A percentile compares a stretch with the other conserved stretches of the same genome.
Evolutionary conservation across 2,888 invertebrate genomes (phyloP).

Genomic region (Poecilobothrus nobilitatus): DNA sequence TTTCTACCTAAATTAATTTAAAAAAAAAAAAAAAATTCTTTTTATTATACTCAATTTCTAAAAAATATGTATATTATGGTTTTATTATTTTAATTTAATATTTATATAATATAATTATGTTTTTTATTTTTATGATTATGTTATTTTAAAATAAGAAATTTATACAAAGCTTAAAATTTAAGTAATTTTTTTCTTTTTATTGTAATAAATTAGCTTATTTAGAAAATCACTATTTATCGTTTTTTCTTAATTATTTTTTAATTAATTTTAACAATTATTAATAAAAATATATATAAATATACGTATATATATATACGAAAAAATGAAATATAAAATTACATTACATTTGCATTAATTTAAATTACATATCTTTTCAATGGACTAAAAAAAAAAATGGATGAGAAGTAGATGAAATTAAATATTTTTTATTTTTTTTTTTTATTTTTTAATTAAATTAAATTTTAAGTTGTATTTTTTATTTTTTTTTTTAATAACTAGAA

Average conservation of each 20-base stretch:
- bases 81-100: too few species aligned
- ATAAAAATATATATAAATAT: neutral
- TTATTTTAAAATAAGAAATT: too few species aligned
- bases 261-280: too few species aligned
- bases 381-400: neutral
- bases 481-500: too few species aligned
- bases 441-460: neutral
- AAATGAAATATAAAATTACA: neutral
- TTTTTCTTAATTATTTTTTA: neutral
- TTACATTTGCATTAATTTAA: neutral
- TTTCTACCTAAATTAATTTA: too few species aligned
- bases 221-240: neutral
- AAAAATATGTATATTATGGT: too few species aligned
- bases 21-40: too few species aligned
- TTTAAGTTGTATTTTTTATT: too few species aligned
- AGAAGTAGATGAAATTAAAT: neutral
- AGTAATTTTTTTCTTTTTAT: neutral
- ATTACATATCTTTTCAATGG: neutral
- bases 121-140: too few species aligned
- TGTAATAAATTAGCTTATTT: neutral
- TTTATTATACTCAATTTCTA: too few species aligned
- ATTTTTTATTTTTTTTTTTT: neutral
- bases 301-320: neutral
- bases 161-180: too few species aligned
- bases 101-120: too few species aligned